These are phyloP conservation scores for Ormyrus labotus DNA, from an alignment of 2,888 invertebrate genomes.

Conservation along the genomic window DNA sequence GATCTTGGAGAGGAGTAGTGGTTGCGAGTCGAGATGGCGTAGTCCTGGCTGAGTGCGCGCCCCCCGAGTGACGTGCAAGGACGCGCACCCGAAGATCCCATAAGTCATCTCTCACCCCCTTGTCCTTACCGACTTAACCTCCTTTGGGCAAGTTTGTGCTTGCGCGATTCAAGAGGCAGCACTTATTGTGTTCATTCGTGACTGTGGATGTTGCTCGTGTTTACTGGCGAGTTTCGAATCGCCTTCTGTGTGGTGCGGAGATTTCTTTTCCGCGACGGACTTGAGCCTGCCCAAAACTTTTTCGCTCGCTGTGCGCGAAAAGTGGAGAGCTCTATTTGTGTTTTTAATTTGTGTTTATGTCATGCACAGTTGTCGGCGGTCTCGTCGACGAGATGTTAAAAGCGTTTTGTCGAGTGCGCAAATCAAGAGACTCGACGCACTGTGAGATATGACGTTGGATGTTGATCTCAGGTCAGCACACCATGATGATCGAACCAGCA, in stretches of 20 bases:
- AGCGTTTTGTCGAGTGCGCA: conserved; percentile 24
- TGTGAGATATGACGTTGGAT: conserved; percentile 53
- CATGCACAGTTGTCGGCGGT: not conserved
- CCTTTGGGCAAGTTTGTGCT: not conserved
- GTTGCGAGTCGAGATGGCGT: not conserved
- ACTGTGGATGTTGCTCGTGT: no score
- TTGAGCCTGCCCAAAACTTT: no score
- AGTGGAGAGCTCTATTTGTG: not conserved
- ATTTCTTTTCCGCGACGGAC: no score
- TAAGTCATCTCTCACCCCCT: conserved; percentile 7
- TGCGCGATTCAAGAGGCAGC: no score
- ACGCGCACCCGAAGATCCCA: conserved; percentile 19
- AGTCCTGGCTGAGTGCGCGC: no score
- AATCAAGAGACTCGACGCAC: conserved; percentile 4
- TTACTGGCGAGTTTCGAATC: no score
- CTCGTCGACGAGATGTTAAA: not conserved
- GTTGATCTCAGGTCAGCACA: conserved; percentile 34
- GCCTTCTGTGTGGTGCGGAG: no score
- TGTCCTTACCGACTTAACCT: conserved; percentile 8
- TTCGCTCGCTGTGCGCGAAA: no score
- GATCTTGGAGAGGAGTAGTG: not conserved
- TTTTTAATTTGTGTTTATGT: conserved; percentile 21
- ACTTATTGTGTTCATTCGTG: no score
- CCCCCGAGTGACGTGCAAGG: not conserved
- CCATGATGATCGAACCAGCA: conserved; percentile 73